phyloP scores from a whole-genome alignment of 2,113 vertebrate genomes.

The Mustela lutreola region DNA sequence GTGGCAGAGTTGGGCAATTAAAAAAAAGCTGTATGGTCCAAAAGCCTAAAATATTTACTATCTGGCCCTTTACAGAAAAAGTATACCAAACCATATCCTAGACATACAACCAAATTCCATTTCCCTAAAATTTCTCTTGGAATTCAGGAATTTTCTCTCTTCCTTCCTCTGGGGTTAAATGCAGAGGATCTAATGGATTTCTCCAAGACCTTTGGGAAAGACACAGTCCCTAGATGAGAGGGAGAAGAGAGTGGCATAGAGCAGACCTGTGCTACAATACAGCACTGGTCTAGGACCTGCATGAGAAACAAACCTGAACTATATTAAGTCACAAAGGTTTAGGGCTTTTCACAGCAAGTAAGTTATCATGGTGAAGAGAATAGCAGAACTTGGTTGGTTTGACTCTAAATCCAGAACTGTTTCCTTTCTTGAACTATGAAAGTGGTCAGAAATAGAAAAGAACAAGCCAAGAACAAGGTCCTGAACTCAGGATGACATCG shows the following conservation, averaged over 20 bases:
- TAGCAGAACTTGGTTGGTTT: neutral
- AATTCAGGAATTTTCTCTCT: neutral
- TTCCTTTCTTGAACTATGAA: neutral
- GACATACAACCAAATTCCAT: neutral
- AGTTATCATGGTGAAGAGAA: neutral
- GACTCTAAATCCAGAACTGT: neutral
- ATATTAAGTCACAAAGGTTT: neutral
- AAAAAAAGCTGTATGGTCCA: neutral
- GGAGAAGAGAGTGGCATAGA: neutral
- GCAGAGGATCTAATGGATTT: neutral
- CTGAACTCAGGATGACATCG: neutral
- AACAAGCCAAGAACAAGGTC: neutral
- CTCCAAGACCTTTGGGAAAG: neutral
- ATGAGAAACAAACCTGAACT: neutral
- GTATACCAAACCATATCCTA: neutral
- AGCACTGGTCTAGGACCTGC: neutral
- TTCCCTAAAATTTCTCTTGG: slow-evolving; percentile 13
- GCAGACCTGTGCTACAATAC: too few species aligned
- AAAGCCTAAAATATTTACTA: slow-evolving; percentile 31
- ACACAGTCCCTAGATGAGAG: neutral
- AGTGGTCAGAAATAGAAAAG: neutral
- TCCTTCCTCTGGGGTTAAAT: neutral
- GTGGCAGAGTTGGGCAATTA: neutral
- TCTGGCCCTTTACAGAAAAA: neutral
- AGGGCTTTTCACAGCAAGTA: neutral